phyloP scores from a whole-genome alignment of 2,797 vertebrate species.

The Vipera ursinii region DNA sequence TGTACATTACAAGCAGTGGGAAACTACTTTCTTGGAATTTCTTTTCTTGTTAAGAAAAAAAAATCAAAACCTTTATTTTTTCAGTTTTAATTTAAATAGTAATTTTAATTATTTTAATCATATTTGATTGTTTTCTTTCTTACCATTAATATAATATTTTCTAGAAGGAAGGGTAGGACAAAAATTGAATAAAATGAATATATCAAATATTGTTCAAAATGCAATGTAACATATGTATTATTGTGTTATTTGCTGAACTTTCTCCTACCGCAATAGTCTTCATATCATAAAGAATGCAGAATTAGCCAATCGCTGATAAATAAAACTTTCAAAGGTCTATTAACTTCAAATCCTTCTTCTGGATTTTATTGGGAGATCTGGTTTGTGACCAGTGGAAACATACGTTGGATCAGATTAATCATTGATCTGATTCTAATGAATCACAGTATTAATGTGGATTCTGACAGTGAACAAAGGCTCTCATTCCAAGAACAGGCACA shows the following conservation, averaged over 20 bases:
- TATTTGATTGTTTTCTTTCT: not conserved
- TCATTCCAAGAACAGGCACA: not conserved
- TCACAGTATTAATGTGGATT: not conserved
- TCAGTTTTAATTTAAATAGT: not conserved
- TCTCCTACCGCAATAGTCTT: not conserved
- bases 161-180: not conserved
- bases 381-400: not conserved
- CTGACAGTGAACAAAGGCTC: not conserved
- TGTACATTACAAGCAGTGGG: not conserved
- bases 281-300: not conserved
- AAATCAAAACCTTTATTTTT: not conserved
- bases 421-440: not conserved
- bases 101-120: not conserved
- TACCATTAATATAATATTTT: not conserved
- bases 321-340: not conserved
- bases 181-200: not conserved
- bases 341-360: not conserved
- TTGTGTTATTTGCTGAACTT: not conserved
- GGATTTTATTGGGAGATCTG: not conserved
- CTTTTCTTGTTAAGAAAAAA: not conserved
- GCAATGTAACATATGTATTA: not conserved
- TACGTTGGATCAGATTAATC: not conserved
- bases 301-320: not conserved
- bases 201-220: not conserved
- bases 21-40: not conserved